These are phyloP conservation scores for Plutella xylostella DNA, from an alignment of 2,888 invertebrate species.

Conservation along the genomic window DNA sequence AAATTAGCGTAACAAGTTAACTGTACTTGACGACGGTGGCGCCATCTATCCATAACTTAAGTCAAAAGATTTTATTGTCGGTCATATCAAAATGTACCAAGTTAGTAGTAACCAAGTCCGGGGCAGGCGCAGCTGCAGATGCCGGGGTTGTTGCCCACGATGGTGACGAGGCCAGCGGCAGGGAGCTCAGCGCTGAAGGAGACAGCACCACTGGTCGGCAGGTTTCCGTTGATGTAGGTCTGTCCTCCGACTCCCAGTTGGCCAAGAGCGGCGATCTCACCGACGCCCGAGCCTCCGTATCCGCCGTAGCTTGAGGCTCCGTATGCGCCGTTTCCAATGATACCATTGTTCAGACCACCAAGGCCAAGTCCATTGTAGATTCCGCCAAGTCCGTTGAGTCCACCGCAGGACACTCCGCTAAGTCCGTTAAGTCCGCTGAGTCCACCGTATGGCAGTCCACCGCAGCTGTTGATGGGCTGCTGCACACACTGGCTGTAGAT, in stretches of 20 bases:
- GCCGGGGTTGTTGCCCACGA: background rate
- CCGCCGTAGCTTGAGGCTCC: too few species aligned
- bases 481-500: too few species aligned
- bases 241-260: background rate
- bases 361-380: background rate
- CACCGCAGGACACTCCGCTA: background rate
- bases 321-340: background rate
- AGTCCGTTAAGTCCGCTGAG: background rate
- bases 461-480: too few species aligned
- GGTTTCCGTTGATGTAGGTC: background rate
- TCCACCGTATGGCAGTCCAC: too few species aligned
- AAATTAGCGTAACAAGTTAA: too few species aligned
- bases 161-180: background rate
- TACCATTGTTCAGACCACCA: background rate
- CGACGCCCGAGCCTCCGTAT: constrained; percentile 1
- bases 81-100: too few species aligned
- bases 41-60: too few species aligned
- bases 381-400: background rate
- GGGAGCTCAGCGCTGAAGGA: background rate
- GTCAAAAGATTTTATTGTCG: too few species aligned
- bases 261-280: background rate
- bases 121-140: too few species aligned
- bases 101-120: too few species aligned
- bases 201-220: background rate
- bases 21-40: too few species aligned